Evolutionary conservation across 1,140 invertebrate species (phyloP), one percentile per base, ranked within the genome.

Genomic region (Littorina saxatilis): DNA sequence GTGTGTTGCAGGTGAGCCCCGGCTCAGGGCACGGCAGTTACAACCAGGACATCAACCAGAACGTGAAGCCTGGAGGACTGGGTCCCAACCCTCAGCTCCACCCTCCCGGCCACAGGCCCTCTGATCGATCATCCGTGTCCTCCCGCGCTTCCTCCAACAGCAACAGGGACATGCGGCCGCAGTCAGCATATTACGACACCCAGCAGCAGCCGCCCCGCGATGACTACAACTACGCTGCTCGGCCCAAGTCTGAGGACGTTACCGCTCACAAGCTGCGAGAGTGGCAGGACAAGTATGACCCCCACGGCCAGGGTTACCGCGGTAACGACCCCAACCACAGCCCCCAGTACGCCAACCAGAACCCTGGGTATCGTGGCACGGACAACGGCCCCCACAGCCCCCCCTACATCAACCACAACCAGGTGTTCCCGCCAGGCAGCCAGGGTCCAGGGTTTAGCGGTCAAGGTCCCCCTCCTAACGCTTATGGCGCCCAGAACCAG

Each of bases 171-270:
- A 82, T 87, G 58, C 79, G 90, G 66, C 89, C 90, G 13, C 87
- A 88, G 73, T 91, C 90, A 13, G 88, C 87, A 1, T 90, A 88
- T 81, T 88, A 85, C 76, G 80, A 83, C 81, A 80, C 83, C 35
- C 87, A 86, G n/a, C 58, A 52, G 58, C 81, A 83, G 0, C 63
- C 82, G 13, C 84, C 80, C 20, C 85, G 84, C 35, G 84, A 81
- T 47, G 27, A 35, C 13, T 68, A 47, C 55, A 84, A n/a, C 82
- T 83, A 63, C 58, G 47, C 29, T 5, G 39, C 39, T 9, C 35
- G 90, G 47, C 90, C 90, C 2, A 86, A 84, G 70, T 91, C 90
- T 39, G 89, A 88, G 70, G 90, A 91, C 70, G 83, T 91, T 0
- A 88, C 81, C 47, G 47, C 84, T 13, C 85, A 86, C 40, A 87